A percentile compares a stretch with the other conserved stretches of the same genome.
These are phyloP conservation scores for Lepus europaeus DNA, from an alignment of 2,113 vertebrate genomes.

Conservation along the genomic window DNA sequence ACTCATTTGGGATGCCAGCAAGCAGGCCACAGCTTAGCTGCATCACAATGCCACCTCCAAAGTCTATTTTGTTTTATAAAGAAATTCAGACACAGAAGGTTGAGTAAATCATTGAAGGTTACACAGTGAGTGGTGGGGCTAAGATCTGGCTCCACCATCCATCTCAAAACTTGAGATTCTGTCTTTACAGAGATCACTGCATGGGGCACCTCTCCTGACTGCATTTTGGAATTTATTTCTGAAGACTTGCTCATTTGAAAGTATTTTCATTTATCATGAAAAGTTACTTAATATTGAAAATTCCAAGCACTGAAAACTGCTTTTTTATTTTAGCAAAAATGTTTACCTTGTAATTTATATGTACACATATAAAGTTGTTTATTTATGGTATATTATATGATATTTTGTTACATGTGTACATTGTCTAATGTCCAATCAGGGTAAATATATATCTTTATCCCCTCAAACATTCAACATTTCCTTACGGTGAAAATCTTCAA, in stretches of 20 bases:
- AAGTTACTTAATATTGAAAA: slow-evolving; percentile 46
- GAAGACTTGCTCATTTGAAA: background rate
- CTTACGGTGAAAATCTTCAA: no score
- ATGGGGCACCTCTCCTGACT: background rate
- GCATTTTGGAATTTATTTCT: background rate
- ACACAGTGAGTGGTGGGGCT: background rate
- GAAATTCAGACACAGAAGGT: background rate
- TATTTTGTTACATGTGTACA: no score
- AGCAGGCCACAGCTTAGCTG: no score
- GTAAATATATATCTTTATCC: no score
- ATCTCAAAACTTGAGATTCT: background rate
- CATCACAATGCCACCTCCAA: no score
- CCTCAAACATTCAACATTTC: no score
- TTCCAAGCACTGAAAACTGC: slow-evolving; percentile 10
- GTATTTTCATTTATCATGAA: slow-evolving; percentile 55
- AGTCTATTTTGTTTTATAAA: background rate
- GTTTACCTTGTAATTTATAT: no score
- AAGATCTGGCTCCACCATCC: background rate
- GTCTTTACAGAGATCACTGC: background rate
- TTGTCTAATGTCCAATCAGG: no score
- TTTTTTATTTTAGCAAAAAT: background rate
- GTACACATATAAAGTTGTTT: no score
- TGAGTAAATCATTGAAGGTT: background rate
- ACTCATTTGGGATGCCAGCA: no score
- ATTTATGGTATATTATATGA: no score